A percentile compares a stretch with the other conserved stretches of the same genome.
Conservation (phyloP, 2,113 vertebrate species). For the Microtus montanus region DNA sequence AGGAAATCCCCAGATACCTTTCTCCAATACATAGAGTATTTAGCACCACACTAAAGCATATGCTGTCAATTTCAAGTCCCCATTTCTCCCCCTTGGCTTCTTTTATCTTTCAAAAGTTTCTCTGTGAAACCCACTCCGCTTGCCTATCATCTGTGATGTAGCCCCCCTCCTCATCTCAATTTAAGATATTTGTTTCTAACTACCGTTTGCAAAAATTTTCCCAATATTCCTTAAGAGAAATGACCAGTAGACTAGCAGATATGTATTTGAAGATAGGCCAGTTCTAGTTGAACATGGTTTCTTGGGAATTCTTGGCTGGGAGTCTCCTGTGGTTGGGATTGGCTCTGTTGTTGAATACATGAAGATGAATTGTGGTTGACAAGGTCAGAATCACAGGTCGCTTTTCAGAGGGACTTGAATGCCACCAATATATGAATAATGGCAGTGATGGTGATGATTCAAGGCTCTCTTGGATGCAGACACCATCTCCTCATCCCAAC, state of each 20-base stretch:
- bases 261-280: background rate
- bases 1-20: background rate
- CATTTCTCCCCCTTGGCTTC: constrained; percentile 38
- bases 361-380: background rate
- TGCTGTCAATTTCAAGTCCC: constrained; percentile 21
- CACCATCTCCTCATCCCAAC: background rate
- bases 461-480: background rate
- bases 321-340: constrained; percentile 18
- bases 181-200: constrained; percentile 18
- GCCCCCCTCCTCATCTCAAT: background rate
- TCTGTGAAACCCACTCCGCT: background rate
- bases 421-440: background rate
- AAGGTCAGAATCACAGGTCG: background rate
- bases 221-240: background rate
- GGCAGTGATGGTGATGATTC: background rate
- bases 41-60: background rate
- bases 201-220: background rate
- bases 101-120: constrained; percentile 46
- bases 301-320: constrained; percentile 7
- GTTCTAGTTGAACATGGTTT: constrained; percentile 5
- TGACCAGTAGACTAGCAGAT: background rate
- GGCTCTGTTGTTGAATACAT: background rate
- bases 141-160: background rate
- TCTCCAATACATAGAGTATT: background rate
- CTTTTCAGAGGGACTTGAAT: background rate